Percentiles rank a stretch among this genome's conserved stretches.
Conservation (phyloP, 2,113 vertebrate species). For the Atractosteus spatula region DNA sequence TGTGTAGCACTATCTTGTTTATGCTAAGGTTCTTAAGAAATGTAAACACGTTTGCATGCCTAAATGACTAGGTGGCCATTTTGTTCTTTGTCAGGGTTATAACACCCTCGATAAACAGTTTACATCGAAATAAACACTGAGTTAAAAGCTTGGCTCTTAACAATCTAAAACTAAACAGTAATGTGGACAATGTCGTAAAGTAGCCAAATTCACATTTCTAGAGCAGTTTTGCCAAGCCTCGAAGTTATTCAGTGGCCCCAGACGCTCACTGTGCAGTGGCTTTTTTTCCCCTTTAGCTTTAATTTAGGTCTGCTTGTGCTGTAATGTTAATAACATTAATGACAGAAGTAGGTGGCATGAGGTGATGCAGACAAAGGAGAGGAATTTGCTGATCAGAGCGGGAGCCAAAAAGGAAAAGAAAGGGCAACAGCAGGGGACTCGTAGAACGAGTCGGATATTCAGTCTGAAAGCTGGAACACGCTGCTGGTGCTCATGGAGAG, state of each 20-base stretch:
- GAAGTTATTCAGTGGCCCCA: not conserved
- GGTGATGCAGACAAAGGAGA: conserved; percentile 50
- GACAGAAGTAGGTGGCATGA: conserved; percentile 32
- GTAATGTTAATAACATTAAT: conserved; percentile 40
- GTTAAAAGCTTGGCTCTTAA: no score
- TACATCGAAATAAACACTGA: no score
- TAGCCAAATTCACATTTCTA: not conserved
- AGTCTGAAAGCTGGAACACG: not conserved
- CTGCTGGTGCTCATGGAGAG: not conserved
- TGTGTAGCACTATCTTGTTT: not conserved
- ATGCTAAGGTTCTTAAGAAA: no score
- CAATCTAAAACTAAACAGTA: no score
- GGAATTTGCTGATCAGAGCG: conserved; percentile 57
- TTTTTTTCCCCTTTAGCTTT: not conserved
- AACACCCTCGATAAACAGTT: no score
- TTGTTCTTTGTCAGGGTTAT: no score
- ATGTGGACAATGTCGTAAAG: no score
- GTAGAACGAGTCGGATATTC: not conserved
- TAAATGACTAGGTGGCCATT: no score
- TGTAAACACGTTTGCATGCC: no score
- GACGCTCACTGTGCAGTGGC: not conserved
- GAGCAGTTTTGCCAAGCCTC: conserved; percentile 4
- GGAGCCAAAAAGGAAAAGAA: conserved; percentile 27
- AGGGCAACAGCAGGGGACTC: conserved; percentile 17
- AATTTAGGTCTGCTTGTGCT: conserved; percentile 5